Percentiles rank a stretch among this genome's conserved stretches.
phyloP scores from a whole-genome alignment of 2,797 vertebrate genomes.

The Melanotaenia pygmaea region DNA sequence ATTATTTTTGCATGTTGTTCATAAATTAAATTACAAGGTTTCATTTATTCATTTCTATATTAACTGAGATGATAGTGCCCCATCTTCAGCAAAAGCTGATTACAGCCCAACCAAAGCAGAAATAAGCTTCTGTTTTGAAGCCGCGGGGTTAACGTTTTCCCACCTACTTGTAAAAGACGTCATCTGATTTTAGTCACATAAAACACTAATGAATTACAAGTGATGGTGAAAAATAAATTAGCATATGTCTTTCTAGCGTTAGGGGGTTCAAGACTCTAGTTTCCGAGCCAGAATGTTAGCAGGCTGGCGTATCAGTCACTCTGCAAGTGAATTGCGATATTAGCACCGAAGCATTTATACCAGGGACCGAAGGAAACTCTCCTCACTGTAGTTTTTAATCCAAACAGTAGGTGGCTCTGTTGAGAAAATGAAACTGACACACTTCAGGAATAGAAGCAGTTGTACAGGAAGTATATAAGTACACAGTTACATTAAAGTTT shows the following conservation, averaged over 20 bases:
- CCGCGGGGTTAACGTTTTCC: not conserved
- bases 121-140: not conserved
- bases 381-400: not conserved
- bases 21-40: conserved; percentile 20
- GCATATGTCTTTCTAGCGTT: not conserved
- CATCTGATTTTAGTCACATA: not conserved
- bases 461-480: not conserved
- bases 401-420: not conserved
- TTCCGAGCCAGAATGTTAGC: not conserved
- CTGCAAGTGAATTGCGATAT: not conserved
- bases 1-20: not conserved
- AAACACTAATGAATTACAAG: not conserved
- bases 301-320: not conserved
- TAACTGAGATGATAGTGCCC: not conserved
- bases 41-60: not conserved
- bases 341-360: not conserved
- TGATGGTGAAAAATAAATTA: not conserved
- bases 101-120: not conserved
- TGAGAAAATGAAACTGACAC: not conserved
- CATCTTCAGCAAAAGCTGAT: not conserved
- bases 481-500: too few species aligned
- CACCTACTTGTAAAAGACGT: not conserved
- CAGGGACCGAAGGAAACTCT: not conserved
- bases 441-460: not conserved
- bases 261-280: not conserved